Conservation (phyloP, 1,140 invertebrate species). For the Orchesella cincta region DNA sequence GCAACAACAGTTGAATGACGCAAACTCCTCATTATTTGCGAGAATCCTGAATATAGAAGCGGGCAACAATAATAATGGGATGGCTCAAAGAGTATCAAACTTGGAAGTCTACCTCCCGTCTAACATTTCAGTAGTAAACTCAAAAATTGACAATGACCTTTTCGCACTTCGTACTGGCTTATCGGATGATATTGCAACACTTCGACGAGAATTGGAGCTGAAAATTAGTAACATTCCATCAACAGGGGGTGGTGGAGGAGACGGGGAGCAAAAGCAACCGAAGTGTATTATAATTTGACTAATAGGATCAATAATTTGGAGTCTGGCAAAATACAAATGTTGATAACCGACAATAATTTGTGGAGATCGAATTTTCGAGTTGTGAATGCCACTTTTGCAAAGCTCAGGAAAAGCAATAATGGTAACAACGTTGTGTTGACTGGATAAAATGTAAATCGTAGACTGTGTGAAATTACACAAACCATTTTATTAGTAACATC, state of each 20-base stretch:
- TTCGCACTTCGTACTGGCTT: neutral
- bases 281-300: conserved; percentile 3
- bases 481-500: too few relatives aligned
- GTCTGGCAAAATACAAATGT: neutral
- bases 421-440: neutral
- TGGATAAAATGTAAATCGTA: neutral
- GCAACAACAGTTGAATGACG: neutral
- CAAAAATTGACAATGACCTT: neutral
- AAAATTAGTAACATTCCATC: neutral
- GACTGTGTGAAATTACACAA: neutral
- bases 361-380: neutral
- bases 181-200: neutral
- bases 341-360: conserved; percentile 14
- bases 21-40: neutral
- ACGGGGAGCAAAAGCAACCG: neutral
- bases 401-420: neutral
- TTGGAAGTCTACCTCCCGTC: neutral
- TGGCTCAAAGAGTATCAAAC: neutral
- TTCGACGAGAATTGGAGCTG: neutral
- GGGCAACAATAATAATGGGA: neutral
- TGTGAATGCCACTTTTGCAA: conserved; percentile 16
- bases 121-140: neutral
- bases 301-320: neutral
- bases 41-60: neutral
- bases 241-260: neutral